Evolutionary conservation across 2,888 invertebrate species (phyloP), one percentile per base, ranked within the genome.

Genomic region (Thecocarcelia acutangulata): DNA sequence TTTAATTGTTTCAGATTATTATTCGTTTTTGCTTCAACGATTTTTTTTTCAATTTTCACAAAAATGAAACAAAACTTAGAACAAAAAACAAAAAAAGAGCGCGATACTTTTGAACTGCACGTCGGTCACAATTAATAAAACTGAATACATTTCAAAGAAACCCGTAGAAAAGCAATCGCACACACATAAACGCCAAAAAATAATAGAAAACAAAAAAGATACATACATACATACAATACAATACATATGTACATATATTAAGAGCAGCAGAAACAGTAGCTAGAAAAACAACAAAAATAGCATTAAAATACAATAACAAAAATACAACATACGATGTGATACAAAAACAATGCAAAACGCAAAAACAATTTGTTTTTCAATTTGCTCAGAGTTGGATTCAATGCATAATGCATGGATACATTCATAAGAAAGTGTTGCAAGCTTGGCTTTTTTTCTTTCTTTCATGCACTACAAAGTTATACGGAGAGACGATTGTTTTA

Each of bases 91-190:
- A 56, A 68, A 40, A 69, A 72, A 59, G 33, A 63, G 75, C 75
- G 72, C 75, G 73, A 40, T 72, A 72, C 42, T 44, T 44, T 61
- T 46, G 37, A 61, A 79, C 70, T 56, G 82, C 78, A 69, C 69
- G 74, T 82, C 78, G 82, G 15, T 78, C 70, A 66, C 74, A 70
- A 78, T 74, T 78, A 82, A 74, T 70, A 82, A 78, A 82, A 82
- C 82, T 82, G 59, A 82, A 82, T 52, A 40, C 59, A 59, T 68
- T 74, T 73, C 28, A 76, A 61, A 68, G 70, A 75, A 77, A 74
- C 58, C 56, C 40, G 48, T 50, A 61, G 69, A 74, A 74, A 75
- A 46, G 19, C 44, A 17, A 58, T n/a, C n/a, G n/a, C 44, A 56
- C 48, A 68, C 21, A 68, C 48, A 68, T 52, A 54, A 21, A 46